Conservation (phyloP, 2,888 invertebrate genomes). For the Leptodirus hochenwartii region DNA sequence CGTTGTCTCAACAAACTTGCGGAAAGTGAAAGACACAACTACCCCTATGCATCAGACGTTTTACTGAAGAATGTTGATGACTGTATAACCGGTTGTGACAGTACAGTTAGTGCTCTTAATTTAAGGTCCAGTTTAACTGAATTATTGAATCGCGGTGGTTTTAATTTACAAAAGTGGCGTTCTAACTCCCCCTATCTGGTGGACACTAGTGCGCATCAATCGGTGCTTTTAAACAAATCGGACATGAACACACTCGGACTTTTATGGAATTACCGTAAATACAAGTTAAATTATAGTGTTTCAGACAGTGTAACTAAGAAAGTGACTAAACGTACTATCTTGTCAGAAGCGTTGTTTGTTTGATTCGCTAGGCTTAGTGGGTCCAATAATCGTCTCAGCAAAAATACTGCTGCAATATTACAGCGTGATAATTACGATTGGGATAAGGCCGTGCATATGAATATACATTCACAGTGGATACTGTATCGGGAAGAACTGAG, state of each 20-base stretch:
- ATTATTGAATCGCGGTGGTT: conserved; percentile 7
- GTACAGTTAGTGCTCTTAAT: conserved; percentile 1
- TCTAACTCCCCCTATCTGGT: background rate
- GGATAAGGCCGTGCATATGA: too few relatives aligned
- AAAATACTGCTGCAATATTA: conserved; percentile 1
- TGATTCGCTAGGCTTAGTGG: conserved; percentile 4
- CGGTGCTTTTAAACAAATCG: background rate
- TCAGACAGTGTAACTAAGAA: background rate
- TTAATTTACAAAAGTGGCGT: conserved; percentile 9
- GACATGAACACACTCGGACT: background rate
- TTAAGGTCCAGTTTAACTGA: conserved; percentile 6
- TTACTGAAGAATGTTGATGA: conserved; percentile 11
- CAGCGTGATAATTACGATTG: too few relatives aligned
- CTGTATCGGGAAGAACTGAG: too few relatives aligned
- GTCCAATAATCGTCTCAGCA: background rate
- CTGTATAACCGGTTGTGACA: conserved; percentile 9
- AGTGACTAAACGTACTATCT: conserved; percentile 4
- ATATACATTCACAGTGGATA: too few relatives aligned
- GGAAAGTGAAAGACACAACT: conserved; percentile 7
- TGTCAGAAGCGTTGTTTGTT: background rate
- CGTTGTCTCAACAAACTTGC: conserved; percentile 14
- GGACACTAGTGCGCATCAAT: background rate
- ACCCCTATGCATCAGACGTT: conserved; percentile 10
- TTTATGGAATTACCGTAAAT: background rate
- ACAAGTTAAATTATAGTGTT: background rate